These are phyloP conservation scores for Parnassius smintheus DNA, from an alignment of 2,888 invertebrate genomes.

Conservation along the genomic window DNA sequence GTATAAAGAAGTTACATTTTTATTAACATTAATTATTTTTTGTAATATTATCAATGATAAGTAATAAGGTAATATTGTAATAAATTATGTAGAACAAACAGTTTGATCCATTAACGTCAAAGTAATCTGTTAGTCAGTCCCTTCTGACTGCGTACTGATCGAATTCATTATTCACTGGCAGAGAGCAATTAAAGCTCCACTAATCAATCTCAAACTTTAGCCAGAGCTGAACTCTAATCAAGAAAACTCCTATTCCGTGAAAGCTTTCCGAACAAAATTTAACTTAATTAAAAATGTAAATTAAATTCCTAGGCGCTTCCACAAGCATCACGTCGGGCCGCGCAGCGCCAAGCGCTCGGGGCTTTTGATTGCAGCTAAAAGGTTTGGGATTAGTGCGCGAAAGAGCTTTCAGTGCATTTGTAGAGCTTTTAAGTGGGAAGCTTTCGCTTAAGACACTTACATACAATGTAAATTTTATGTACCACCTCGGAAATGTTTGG, in stretches of 20 bases:
- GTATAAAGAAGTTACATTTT: constrained; percentile 1
- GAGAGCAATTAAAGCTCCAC: constrained; percentile 79
- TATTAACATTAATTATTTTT: background rate
- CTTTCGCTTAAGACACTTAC: constrained; percentile 81
- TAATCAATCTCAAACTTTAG: constrained; percentile 81
- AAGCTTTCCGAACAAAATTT: constrained; percentile 81
- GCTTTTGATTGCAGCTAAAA: constrained; percentile 83
- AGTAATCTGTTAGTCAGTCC: constrained; percentile 63
- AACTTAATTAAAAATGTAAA: constrained; percentile 82
- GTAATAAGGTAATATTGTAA: constrained; percentile 12
- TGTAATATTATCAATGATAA: background rate
- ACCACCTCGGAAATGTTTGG: constrained; percentile 53
- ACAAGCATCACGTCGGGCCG: constrained; percentile 73
- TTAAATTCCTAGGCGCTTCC: constrained; percentile 81
- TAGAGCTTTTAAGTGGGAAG: constrained; percentile 82
- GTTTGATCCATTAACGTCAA: constrained; percentile 55
- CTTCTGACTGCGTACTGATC: constrained; percentile 70
- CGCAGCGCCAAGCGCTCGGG: constrained; percentile 64
- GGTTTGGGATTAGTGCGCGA: constrained; percentile 81
- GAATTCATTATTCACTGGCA: constrained; percentile 79
- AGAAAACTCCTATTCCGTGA: constrained; percentile 81
- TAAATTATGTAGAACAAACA: constrained; percentile 40
- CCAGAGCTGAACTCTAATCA: constrained; percentile 80
- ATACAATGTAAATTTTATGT: constrained; percentile 80
- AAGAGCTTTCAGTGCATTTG: constrained; percentile 82